Evolutionary conservation across 2,888 invertebrate genomes (phyloP).

Genomic region (Julus scanicus): DNA sequence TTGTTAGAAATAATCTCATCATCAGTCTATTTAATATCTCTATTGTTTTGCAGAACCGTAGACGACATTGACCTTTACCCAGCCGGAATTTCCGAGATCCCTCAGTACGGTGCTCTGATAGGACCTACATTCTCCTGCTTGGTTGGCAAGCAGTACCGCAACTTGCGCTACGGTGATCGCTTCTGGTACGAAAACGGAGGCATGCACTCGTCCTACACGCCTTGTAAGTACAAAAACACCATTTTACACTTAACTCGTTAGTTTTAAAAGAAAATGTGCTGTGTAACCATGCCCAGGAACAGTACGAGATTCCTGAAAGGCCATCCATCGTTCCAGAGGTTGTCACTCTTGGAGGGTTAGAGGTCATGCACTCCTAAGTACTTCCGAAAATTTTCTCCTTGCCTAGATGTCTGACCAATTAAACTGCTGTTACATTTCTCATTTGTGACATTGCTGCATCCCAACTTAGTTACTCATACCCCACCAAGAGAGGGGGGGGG

Average conservation of each 20-base stretch:
- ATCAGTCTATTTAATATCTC: too few species aligned
- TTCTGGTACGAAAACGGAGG: conserved; percentile 87
- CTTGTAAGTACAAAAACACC: conserved; percentile 69
- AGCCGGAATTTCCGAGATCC: conserved; percentile 85
- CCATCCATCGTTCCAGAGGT: neutral
- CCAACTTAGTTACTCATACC: too few species aligned
- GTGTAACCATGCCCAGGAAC: neutral
- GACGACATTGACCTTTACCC: conserved; percentile 90
- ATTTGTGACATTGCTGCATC: too few species aligned
- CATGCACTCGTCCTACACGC: conserved; percentile 74
- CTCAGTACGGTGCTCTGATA: conserved; percentile 78
- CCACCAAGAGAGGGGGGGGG: too few species aligned
- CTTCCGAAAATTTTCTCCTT: neutral
- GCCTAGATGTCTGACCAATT: neutral
- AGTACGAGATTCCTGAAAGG: neutral
- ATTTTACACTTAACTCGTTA: neutral
- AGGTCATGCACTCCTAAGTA: neutral
- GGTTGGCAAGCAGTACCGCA: conserved; percentile 84
- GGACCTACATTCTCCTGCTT: conserved; percentile 88
- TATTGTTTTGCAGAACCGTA: conserved; percentile 66
- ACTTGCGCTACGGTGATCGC: conserved; percentile 83
- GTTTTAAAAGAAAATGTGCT: neutral
- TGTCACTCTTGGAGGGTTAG: neutral
- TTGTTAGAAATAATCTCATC: neutral
- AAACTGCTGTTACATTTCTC: too few species aligned